Base-by-base conservation (phyloP, 2,888 invertebrate species). In the Rugalucina vietnamica region DNA sequence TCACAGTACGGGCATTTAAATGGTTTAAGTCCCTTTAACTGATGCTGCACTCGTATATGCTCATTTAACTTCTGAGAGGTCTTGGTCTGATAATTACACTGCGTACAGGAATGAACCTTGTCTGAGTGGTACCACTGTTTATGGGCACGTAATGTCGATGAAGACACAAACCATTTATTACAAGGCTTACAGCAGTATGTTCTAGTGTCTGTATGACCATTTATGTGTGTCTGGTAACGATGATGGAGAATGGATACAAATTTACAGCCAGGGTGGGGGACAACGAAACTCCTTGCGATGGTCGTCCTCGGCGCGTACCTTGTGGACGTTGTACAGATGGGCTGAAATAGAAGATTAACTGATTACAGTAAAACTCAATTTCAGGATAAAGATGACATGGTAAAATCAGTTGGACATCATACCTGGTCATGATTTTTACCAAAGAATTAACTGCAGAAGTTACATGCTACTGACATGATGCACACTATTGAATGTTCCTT, bases 21-120 rank as follows among this genome's bases (percentile, higher is more conserved):
- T 0, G 91, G 91, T 57, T 91, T 92, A 29, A 90, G 86, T 4
- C 92, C 91, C 71, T 90, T 87, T 34, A 92, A 79, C 79, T 91
- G 92, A 81, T 92, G 92, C 87, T 92, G 92, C 8, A 91, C 88
- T 4, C 90, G 86, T 8, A 92, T 85, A 80, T 93, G 93, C 54
- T 92, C 91, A 24, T 90, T 91, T 24, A 92, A 78, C 34, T 89
- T 90, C 60, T 87, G 87, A 1, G 78, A 74, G 0, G 90, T 89
- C 60, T 90, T 90, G 1, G 89, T 90, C 70, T 86, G 83, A 76
- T 92, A 91, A 4, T 85, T 85, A 72, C 93, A 93, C 81, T 89
- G 91, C 1, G 84, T 82, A 76, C 93, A 93, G 14, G 84, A 82
- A 37, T 89, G 83, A n/a, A 81, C 81, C 54, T 89, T 89, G 27